Evolutionary conservation across 1,140 invertebrate genomes (phyloP).

Genomic region (Drosophila asahinai): DNA sequence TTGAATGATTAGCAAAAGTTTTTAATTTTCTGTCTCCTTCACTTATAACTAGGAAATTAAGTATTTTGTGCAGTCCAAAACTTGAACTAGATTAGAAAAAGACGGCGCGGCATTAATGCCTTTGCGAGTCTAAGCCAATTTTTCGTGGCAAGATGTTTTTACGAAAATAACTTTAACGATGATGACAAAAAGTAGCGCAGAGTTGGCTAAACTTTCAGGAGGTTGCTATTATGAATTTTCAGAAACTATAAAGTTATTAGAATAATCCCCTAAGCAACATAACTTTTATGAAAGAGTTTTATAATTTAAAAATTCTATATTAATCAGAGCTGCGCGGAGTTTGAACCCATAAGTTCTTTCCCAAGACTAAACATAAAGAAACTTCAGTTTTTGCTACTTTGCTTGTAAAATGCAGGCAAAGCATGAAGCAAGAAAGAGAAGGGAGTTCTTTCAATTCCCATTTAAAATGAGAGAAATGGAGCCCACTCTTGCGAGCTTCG

Average conservation of each 20-base stretch:
- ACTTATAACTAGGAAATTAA: slow-evolving; percentile 47
- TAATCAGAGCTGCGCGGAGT: not conserved
- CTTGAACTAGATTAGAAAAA: slow-evolving; percentile 32
- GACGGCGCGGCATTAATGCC: slow-evolving; percentile 14
- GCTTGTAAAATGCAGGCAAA: no score
- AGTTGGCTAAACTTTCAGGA: not conserved
- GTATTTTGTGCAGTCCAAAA: slow-evolving; percentile 27
- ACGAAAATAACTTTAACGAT: slow-evolving; percentile 12
- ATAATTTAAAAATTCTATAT: not conserved
- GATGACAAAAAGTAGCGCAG: slow-evolving; percentile 14
- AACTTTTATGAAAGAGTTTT: not conserved
- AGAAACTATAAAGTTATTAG: not conserved
- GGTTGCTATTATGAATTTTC: slow-evolving; percentile 5
- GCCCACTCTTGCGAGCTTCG: no score
- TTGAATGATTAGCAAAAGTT: slow-evolving; percentile 56
- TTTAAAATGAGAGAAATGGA: no score
- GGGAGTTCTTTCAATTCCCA: no score
- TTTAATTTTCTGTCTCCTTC: slow-evolving; percentile 43
- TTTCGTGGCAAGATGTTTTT: slow-evolving; percentile 11
- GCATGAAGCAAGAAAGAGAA: no score
- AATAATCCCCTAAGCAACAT: not conserved
- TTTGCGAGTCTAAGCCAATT: slow-evolving; percentile 14
- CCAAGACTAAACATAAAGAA: no score
- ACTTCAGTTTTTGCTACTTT: no score
- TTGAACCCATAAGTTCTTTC: no score